phyloP scores from a whole-genome alignment of 2,797 vertebrate species.

The Setipinna tenuifilis region DNA sequence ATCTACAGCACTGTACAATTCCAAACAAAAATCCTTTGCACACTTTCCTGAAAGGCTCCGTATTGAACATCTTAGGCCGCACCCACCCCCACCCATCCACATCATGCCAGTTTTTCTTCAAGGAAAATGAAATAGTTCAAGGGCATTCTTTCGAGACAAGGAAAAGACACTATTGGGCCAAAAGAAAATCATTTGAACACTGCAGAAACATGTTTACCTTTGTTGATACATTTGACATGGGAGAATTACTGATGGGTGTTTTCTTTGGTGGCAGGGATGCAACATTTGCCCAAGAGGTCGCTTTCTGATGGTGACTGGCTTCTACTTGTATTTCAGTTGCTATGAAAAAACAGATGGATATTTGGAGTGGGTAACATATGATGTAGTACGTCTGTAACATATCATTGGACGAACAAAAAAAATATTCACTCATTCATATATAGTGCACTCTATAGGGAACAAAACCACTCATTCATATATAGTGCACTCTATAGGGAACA shows the following conservation, averaged over 20 bases:
- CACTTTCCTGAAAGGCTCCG: too few species aligned
- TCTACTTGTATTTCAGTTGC: conserved; percentile 25
- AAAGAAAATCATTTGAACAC: too few species aligned
- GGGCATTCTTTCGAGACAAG: too few species aligned
- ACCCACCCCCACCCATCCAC: too few species aligned
- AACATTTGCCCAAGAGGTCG: conserved; percentile 81
- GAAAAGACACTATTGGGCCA: too few species aligned
- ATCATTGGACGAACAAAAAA: neutral
- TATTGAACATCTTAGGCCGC: too few species aligned
- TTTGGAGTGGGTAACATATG: neutral
- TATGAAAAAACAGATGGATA: conserved; percentile 17
- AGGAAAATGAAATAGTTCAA: too few species aligned
- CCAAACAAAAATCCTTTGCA: too few species aligned
- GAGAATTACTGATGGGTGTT: conserved; percentile 60
- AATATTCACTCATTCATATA: neutral
- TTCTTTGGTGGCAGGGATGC: conserved; percentile 82
- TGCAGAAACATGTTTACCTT: conserved; percentile 59
- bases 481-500: neutral
- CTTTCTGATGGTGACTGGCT: conserved; percentile 32
- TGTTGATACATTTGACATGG: conserved; percentile 50
- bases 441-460: neutral
- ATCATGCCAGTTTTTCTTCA: too few species aligned
- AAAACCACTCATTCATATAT: neutral
- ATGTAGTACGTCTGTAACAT: neutral
- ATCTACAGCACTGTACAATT: too few species aligned